These are phyloP conservation scores for Danio kyathit DNA, from an alignment of 2,797 vertebrate genomes.

Conservation along the genomic window DNA sequence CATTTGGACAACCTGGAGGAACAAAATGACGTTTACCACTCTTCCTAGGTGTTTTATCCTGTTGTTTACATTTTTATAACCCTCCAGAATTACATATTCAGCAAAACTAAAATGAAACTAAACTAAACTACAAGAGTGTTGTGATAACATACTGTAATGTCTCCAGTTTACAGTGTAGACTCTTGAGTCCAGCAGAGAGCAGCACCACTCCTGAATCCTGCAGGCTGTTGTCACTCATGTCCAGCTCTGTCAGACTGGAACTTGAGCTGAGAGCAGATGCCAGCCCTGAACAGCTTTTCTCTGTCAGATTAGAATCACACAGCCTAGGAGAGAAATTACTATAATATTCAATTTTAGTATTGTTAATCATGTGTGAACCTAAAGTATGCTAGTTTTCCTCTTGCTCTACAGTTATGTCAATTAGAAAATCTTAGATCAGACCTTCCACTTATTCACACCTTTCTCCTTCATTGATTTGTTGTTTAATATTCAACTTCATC, in stretches of 20 bases:
- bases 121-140: too few species aligned
- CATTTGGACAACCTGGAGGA: neutral
- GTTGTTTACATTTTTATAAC: too few species aligned
- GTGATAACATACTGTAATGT: neutral
- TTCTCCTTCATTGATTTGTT: neutral
- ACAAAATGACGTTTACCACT: neutral
- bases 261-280: neutral
- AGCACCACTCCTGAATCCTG: neutral
- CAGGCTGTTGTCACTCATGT: neutral
- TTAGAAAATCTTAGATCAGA: too few species aligned
- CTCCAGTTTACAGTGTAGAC: neutral
- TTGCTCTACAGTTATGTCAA: neutral
- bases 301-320: neutral
- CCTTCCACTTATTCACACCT: too few species aligned
- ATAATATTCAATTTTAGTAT: neutral
- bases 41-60: too few species aligned
- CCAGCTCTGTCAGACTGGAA: neutral
- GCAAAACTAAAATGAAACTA: too few species aligned
- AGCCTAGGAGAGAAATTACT: neutral
- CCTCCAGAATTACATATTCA: too few species aligned
- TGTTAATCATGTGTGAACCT: neutral
- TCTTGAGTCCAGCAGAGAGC: neutral
- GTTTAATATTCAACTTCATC: too few species aligned
- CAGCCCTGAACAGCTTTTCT: constrained; percentile 3
- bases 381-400: neutral